These are phyloP conservation scores for Ia io DNA, from an alignment of 2,113 vertebrate genomes.

Conservation along the genomic window DNA sequence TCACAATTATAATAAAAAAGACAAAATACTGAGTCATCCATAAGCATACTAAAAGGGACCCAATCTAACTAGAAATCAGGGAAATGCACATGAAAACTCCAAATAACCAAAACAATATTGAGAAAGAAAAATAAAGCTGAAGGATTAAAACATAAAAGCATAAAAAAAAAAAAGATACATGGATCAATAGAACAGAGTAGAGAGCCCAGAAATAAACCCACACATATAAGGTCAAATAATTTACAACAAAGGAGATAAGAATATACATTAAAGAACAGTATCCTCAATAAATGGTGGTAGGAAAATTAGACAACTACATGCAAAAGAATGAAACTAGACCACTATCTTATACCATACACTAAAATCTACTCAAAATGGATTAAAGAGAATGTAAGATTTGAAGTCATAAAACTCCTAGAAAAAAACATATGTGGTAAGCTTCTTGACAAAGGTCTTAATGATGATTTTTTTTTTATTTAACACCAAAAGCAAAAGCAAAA, in stretches of 20 bases:
- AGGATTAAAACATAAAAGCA: not conserved
- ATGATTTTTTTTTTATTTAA: not conserved
- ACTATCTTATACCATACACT: not conserved
- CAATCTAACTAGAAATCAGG: constrained; percentile 22
- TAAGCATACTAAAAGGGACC: not conserved
- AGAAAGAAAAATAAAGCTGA: not conserved
- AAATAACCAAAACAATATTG: not conserved
- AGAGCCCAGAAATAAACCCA: not conserved
- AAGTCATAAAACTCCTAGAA: not conserved
- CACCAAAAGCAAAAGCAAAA: not conserved
- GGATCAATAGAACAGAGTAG: not conserved
- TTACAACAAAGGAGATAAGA: not conserved
- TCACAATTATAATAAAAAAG: not conserved
- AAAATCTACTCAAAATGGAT: not conserved
- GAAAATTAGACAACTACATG: not conserved
- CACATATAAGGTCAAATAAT: not conserved
- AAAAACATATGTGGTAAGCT: not conserved
- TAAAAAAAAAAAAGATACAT: not conserved
- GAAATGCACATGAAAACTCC: not conserved
- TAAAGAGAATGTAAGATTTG: not conserved
- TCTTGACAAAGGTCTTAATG: not conserved
- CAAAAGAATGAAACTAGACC: not conserved
- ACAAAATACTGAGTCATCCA: constrained; percentile 3
- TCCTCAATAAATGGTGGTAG: not conserved
- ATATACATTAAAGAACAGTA: not conserved